phyloP scores from a whole-genome alignment of 2,797 vertebrate species.

The Botia kubotai region DNA sequence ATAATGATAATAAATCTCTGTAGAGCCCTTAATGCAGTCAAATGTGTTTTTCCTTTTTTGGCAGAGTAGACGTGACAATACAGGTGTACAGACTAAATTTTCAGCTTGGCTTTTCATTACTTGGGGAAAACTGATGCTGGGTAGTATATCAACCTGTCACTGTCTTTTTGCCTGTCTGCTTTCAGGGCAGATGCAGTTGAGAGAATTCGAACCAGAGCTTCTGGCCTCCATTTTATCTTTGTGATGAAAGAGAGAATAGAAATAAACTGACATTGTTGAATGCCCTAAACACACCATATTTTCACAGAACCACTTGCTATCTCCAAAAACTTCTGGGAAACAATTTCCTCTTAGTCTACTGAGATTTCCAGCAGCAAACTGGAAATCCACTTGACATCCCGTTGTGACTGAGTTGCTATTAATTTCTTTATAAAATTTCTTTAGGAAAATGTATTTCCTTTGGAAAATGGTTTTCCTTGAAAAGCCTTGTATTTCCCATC shows the following conservation, averaged over 20 bases:
- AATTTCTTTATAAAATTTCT: slow-evolving; percentile 20
- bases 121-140: slow-evolving; percentile 30
- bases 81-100: slow-evolving; percentile 52
- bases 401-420: slow-evolving; percentile 40
- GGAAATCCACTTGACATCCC: not conserved
- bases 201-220: slow-evolving; percentile 51
- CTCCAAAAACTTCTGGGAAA: slow-evolving; percentile 37
- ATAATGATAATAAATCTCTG: not conserved
- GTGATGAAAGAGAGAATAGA: slow-evolving; percentile 55
- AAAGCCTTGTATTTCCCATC: slow-evolving; percentile 47
- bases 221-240: slow-evolving; percentile 54
- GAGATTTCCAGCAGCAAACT: slow-evolving; percentile 6
- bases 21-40: not conserved
- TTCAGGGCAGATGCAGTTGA: slow-evolving; percentile 52
- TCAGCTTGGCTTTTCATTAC: slow-evolving; percentile 50
- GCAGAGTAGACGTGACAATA: slow-evolving; percentile 37
- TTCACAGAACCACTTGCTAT: slow-evolving; percentile 34
- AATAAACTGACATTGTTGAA: slow-evolving; percentile 37
- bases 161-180: slow-evolving; percentile 54
- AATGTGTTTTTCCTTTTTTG: not conserved
- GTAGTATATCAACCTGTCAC: slow-evolving; percentile 60
- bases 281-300: slow-evolving; percentile 30
- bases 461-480: slow-evolving; percentile 46
- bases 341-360: slow-evolving; percentile 9
- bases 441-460: slow-evolving; percentile 21